Conservation (phyloP, 2,113 vertebrate genomes). For the Microcebus ravelobensis region DNA sequence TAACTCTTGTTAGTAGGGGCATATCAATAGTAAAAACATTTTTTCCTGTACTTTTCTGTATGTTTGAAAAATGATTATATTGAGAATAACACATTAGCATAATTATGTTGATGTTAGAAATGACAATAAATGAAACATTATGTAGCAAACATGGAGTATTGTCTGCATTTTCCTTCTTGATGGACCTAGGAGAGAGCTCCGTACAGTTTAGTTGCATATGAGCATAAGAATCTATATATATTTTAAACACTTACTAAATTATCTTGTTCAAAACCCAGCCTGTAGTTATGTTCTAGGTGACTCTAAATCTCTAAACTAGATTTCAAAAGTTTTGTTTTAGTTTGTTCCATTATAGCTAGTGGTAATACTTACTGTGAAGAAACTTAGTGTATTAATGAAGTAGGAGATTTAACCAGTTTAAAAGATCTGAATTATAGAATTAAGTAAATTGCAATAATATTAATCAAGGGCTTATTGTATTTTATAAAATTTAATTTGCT, state of each 20-base stretch:
- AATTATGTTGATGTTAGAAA: constrained; percentile 18
- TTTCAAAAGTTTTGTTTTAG: not conserved
- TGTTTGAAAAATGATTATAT: not conserved
- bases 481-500: constrained; percentile 35
- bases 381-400: constrained; percentile 33
- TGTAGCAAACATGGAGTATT: not conserved
- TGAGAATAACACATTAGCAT: not conserved
- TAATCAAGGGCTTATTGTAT: not conserved
- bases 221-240: not conserved
- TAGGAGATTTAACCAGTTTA: not conserved
- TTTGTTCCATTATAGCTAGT: constrained; percentile 1
- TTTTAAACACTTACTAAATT: not conserved
- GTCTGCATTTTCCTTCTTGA: not conserved
- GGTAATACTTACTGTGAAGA: not conserved
- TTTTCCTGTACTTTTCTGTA: not conserved
- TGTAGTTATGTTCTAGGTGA: not conserved
- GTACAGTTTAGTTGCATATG: not conserved
- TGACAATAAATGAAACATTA: not conserved
- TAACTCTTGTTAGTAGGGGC: not conserved
- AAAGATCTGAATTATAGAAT: constrained; percentile 21
- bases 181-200: not conserved
- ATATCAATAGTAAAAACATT: not conserved
- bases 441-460: constrained; percentile 13
- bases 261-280: not conserved
- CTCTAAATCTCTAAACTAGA: not conserved